Evolutionary conservation across 2,888 invertebrate species (phyloP).

Genomic region (Ichneumoninae sp.): DNA sequence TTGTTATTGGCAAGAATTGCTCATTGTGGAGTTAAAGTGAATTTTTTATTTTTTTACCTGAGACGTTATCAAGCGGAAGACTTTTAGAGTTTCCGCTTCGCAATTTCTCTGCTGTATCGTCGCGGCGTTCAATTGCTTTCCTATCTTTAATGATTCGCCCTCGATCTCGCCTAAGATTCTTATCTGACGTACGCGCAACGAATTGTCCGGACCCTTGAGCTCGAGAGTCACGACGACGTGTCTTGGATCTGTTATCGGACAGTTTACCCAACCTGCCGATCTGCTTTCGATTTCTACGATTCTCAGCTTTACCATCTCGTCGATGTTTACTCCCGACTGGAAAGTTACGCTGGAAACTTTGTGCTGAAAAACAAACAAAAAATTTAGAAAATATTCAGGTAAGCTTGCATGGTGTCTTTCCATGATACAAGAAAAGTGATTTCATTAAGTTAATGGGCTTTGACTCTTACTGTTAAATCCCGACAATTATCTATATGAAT

Average conservation of each 20-base stretch:
- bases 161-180: conserved; percentile 88
- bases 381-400: neutral
- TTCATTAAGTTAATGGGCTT: neutral
- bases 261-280: conserved; percentile 96
- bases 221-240: conserved; percentile 91
- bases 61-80: conserved; percentile 95
- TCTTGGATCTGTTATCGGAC: conserved; percentile 88
- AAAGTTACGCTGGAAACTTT: conserved; percentile 95
- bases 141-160: conserved; percentile 86
- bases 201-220: conserved; percentile 95
- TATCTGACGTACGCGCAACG: conserved; percentile 95
- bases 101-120: conserved; percentile 94
- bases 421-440: neutral
- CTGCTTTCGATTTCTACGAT: conserved; percentile 94
- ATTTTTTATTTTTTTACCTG: conserved; percentile 86
- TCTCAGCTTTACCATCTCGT: conserved; percentile 92
- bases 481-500: conserved; percentile 98
- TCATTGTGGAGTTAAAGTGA: neutral
- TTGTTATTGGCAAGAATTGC: neutral
- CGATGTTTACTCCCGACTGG: conserved; percentile 92
- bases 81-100: conserved; percentile 95
- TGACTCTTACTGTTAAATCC: conserved; percentile 91
- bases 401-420: neutral
- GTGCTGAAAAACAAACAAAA: conserved; percentile 87
- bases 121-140: conserved; percentile 85